Evolutionary conservation across 2,888 invertebrate species (phyloP), one percentile per base, ranked within the genome.

Genomic region (Eupithecia pulchellata): DNA sequence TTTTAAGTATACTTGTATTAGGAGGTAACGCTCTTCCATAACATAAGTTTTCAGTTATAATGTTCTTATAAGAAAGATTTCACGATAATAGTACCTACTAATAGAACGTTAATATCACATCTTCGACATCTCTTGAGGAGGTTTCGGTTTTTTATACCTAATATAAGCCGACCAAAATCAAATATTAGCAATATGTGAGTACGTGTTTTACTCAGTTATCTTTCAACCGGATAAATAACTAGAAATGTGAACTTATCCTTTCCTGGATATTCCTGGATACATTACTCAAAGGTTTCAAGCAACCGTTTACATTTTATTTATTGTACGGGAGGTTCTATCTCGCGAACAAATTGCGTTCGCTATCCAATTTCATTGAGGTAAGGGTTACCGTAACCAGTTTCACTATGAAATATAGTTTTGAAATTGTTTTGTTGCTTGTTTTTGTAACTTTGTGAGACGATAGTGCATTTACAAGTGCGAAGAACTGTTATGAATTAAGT

Each of bases 331-430:
- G 77, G 73, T 75, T 79, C 78, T 81, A 81, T 82, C 79, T 77
- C 75, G 69, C 65, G 71, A 77, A 74, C 76, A 85, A 85, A 85
- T 85, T 84, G 82, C 78, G 78, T 85, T 85, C 82, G 79, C 81
- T 78, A 82, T 84, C 81, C 85, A 84, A 85, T 85, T 85, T 84
- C 79, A 81, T 77, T 79, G 80, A 72, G 78, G 77, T 78, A 78
- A 74, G 70, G 42, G 42, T 47, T 20, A 47, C 42, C n/a, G 77
- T 68, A 77, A 80, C 75, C 71, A 78, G 79, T 71, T 84, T 84
- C 78, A 66, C 72, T 74, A 78, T 79, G 73, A 75, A 66, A 67
- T 72, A 66, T 64, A 66, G 72, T 64, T 72, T 69, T 47, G 60
- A 72, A 69, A 72, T 66, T 72, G 29, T 66, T 66, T 17, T 72